Conservation (phyloP, 1,140 invertebrate species). For the Helicoverpa zea region DNA sequence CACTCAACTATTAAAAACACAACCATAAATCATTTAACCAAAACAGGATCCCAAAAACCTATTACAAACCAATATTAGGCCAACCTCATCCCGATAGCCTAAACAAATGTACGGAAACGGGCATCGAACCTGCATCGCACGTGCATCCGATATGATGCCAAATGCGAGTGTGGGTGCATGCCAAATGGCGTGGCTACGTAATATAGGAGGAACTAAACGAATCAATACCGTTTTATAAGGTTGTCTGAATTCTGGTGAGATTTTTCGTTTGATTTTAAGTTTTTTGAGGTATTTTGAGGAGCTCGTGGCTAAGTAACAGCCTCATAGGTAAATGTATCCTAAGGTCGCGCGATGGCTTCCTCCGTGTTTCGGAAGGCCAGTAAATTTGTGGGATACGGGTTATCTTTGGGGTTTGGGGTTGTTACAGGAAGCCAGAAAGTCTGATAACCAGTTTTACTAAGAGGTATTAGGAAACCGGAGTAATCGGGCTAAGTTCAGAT, state of each 20-base stretch:
- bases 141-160: conserved; percentile 28
- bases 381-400: too few species aligned
- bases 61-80: background rate
- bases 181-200: conserved; percentile 6
- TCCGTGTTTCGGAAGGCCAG: too few species aligned
- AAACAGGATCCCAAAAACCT: conserved; percentile 1
- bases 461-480: too few species aligned
- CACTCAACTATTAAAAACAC: background rate
- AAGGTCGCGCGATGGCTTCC: too few species aligned
- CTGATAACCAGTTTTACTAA: too few species aligned
- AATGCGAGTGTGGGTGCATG: conserved; percentile 11
- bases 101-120: conserved; percentile 24
- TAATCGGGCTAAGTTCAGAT: too few species aligned
- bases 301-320: too few species aligned
- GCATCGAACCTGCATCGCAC: conserved; percentile 16
- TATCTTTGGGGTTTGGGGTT: too few species aligned
- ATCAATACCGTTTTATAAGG: background rate
- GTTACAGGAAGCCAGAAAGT: too few species aligned
- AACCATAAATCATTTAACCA: background rate
- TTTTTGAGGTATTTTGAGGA: background rate
- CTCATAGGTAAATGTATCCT: too few species aligned
- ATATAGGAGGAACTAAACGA: background rate
- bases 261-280: background rate
- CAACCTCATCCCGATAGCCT: conserved; percentile 9
- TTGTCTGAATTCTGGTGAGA: background rate